Evolutionary conservation across 2,797 vertebrate species (phyloP).

Genomic region (Sebastiscus tertius): DNA sequence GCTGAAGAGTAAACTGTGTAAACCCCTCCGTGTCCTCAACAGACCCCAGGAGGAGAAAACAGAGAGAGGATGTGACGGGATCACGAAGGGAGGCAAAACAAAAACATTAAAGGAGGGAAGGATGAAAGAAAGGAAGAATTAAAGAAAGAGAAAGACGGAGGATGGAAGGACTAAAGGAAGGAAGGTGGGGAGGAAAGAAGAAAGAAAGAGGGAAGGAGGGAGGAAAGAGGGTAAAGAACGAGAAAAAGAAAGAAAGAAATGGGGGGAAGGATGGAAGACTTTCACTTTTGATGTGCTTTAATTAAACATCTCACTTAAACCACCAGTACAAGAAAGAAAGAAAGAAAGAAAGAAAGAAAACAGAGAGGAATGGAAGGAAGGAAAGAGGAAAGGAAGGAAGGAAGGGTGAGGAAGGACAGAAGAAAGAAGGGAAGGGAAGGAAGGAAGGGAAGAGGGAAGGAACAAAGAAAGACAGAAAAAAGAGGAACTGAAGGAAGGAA

Average conservation of each 20-base stretch:
- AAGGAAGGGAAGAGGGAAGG: neutral
- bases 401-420: neutral
- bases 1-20: slow-evolving; percentile 4
- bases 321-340: neutral
- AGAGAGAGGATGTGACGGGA: slow-evolving; percentile 2
- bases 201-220: no score
- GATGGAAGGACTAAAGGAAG: neutral
- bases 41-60: slow-evolving; percentile 37
- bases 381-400: neutral
- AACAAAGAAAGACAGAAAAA: neutral
- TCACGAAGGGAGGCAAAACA: neutral
- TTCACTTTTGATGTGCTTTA: no score
- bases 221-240: no score
- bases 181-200: neutral
- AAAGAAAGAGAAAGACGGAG: neutral
- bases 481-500: neutral
- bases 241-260: no score
- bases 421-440: neutral
- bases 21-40: slow-evolving; percentile 26
- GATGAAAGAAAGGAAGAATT: neutral
- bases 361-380: neutral
- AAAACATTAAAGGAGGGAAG: neutral
- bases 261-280: neutral
- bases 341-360: neutral
- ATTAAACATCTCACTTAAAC: no score